phyloP scores from a whole-genome alignment of 2,113 vertebrate genomes.

The Aspidoscelis tigris region DNA sequence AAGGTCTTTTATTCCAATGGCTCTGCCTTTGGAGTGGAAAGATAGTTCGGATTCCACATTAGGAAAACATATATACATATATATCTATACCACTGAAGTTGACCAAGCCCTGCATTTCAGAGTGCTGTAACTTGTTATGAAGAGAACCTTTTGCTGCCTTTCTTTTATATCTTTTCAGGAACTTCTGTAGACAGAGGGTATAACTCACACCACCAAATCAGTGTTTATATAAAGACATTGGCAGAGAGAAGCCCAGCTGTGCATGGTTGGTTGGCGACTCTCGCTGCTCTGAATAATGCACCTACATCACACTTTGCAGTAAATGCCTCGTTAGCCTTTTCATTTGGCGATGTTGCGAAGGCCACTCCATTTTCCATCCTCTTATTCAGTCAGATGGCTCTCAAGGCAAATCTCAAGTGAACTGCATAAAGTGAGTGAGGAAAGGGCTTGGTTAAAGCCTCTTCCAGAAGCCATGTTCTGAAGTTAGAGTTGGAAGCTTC shows the following conservation, averaged over 20 bases:
- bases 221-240: background rate
- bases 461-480: rapidly evolving
- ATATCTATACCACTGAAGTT: too few species aligned
- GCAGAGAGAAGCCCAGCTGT: rapidly evolving
- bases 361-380: rapidly evolving
- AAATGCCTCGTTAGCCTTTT: background rate
- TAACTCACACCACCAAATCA: background rate
- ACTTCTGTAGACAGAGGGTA: too few species aligned
- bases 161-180: too few species aligned
- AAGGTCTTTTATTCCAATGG: background rate
- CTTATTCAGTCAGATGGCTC: background rate
- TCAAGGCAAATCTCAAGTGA: background rate
- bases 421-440: background rate
- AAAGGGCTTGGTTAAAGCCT: background rate
- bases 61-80: too few species aligned
- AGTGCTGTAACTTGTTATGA: too few species aligned
- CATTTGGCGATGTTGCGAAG: background rate
- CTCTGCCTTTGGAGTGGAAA: background rate
- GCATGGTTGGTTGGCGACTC: background rate
- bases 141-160: too few species aligned
- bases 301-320: background rate
- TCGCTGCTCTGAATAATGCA: background rate
- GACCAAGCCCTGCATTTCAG: too few species aligned
- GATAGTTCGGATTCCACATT: background rate
- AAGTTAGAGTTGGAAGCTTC: background rate